Evolutionary conservation across 1,140 invertebrate genomes (phyloP), one percentile per base, ranked within the genome.

Genomic region (Goniozus legneri): DNA sequence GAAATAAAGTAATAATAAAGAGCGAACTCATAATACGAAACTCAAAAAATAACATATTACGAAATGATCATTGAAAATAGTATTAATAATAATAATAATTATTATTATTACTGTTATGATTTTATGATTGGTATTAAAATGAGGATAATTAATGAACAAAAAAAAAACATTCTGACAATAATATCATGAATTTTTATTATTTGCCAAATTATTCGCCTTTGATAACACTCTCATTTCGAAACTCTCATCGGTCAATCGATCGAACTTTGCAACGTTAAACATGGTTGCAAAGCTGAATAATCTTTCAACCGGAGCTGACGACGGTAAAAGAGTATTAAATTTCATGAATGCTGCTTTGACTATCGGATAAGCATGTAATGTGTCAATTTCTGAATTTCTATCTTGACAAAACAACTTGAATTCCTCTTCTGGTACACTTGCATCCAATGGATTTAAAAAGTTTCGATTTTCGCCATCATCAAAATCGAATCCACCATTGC

Each of bases 271-370:
- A 21, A 46, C 36, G 32, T 62, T 56, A 13, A 43, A 51, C 50
- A 65, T 62, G 1, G 58, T 61, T 27, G 52, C 59, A 27, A 56
- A 64, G 38, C 50, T 62, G 39, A 66, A 68, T 7, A 68, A 18
- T 37, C 60, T 42, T 52, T 61, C 60, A 12, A 66, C 58, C 22
- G 65, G 43, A 24, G 44, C 65, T 16, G 64, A 68, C 8, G 62
- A 64, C 6, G 64, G 58, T 32, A 64, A 47, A 7, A 45, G 43
- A 24, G 62, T 62, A 52, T 64, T 67, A 45, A 42, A 58, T 54
- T 53, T 47, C 32, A 54, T 42, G n/a, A 15, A 48, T 27, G 24
- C 6, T 27, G 6, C 12, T 27, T 12, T 27, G 6, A 27, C 24
- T 7, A 27, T 27, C 6, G 24, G 24, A 12, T 27, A 27, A 12